Conservation (phyloP, 2,113 vertebrate species). For the Pandion haliaetus region DNA sequence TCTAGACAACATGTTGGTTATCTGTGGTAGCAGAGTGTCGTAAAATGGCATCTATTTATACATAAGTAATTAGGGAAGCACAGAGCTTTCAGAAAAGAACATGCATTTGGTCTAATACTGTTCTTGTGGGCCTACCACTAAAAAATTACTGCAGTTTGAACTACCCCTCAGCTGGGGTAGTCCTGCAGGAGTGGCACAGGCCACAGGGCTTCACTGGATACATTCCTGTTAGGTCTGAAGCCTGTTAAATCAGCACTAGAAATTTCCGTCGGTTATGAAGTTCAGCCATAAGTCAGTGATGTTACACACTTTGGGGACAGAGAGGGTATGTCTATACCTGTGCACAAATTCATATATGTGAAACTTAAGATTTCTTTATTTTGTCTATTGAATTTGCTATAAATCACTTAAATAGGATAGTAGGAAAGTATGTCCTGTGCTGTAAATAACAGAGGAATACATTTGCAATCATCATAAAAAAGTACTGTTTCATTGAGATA, state of each 20-base stretch:
- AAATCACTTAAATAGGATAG: not conserved
- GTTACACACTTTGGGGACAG: not conserved
- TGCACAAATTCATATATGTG: not conserved
- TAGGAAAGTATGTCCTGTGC: not conserved
- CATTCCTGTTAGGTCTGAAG: not conserved
- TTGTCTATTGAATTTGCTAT: not conserved
- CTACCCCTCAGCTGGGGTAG: not conserved
- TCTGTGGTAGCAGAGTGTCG: not conserved
- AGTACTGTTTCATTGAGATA: not conserved
- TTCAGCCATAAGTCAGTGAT: not conserved
- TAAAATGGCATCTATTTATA: constrained; percentile 46
- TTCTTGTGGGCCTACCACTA: not conserved
- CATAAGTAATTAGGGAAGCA: not conserved
- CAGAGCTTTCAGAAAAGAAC: not conserved
- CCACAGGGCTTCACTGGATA: not conserved
- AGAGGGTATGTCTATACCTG: not conserved
- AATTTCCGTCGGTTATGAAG: not conserved
- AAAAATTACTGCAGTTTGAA: constrained; percentile 22
- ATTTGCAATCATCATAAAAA: not conserved
- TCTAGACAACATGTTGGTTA: constrained; percentile 9
- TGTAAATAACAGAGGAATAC: not conserved
- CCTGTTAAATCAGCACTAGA: not conserved
- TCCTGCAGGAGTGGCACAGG: not conserved
- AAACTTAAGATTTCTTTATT: not conserved
- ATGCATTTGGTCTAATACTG: not conserved